Conservation (phyloP, 2,113 vertebrate species). For the Gila orcuttii region DNA sequence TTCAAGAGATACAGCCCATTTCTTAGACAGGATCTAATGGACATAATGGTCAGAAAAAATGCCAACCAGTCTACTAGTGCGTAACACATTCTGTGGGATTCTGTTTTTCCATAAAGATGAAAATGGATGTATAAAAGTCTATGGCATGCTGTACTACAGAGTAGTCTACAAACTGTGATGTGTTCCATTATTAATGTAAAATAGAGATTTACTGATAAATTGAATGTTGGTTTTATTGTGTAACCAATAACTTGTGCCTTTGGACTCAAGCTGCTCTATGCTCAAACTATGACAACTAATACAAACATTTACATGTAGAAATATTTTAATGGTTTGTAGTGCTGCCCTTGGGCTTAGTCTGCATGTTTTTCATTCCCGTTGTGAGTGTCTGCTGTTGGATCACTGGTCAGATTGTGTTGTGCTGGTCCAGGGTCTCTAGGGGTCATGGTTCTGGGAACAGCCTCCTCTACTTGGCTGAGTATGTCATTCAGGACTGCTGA, state of each 20-base stretch:
- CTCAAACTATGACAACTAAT: not conserved
- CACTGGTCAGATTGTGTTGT: not conserved
- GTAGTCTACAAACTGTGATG: not conserved
- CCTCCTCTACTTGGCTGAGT: slow-evolving; percentile 34
- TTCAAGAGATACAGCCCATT: not conserved
- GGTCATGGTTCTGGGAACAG: slow-evolving; percentile 22
- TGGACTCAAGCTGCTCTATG: not conserved
- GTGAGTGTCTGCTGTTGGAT: slow-evolving; percentile 3
- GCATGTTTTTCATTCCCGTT: not conserved
- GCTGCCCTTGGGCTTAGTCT: not conserved
- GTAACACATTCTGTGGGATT: not conserved
- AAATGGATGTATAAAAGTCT: not conserved
- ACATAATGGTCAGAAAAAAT: not conserved
- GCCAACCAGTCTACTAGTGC: not conserved
- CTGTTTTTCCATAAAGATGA: not conserved
- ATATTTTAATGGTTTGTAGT: not conserved
- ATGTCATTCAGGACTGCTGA: slow-evolving; percentile 38
- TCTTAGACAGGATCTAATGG: slow-evolving; percentile 1
- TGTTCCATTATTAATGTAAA: not conserved
- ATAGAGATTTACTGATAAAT: not conserved
- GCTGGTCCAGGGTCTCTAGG: not conserved
- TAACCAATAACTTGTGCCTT: slow-evolving; percentile 13
- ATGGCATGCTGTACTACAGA: no score
- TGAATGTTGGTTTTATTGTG: slow-evolving; percentile 28
- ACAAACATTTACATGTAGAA: not conserved